A percentile compares a stretch with the other conserved stretches of the same genome.
phyloP scores from a whole-genome alignment of 2,888 invertebrate genomes.

The Gibbula magus region DNA sequence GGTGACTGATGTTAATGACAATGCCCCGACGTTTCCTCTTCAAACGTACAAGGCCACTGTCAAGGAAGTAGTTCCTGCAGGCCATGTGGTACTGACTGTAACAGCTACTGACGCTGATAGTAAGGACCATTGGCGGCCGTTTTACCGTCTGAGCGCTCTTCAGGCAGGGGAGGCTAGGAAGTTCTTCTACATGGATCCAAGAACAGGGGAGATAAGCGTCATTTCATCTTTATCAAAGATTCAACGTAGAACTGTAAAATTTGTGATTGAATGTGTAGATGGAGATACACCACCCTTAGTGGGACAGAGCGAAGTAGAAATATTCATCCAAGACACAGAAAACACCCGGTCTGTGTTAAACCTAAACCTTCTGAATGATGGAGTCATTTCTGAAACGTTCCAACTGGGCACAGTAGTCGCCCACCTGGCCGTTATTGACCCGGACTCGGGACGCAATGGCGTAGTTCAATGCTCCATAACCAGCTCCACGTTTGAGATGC shows the following conservation, averaged over 20 bases:
- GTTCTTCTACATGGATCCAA: constrained; percentile 3
- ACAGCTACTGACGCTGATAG: constrained; percentile 88
- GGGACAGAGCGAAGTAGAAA: constrained; percentile 14
- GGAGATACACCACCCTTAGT: constrained; percentile 9
- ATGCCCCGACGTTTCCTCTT: constrained; percentile 26
- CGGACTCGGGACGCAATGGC: constrained; percentile 27
- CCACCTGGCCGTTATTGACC: constrained; percentile 21
- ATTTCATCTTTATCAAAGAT: constrained; percentile 12
- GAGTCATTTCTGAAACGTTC: not conserved
- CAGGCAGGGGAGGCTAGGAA: not conserved
- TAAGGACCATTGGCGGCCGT: constrained; percentile 81
- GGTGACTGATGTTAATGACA: constrained; percentile 31
- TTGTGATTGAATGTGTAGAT: constrained; percentile 14
- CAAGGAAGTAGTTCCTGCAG: not conserved
- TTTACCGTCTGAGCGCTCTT: constrained; percentile 60
- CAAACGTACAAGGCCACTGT: constrained; percentile 18
- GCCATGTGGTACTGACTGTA: constrained; percentile 75
- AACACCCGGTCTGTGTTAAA: constrained; percentile 2
- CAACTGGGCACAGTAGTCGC: constrained; percentile 19
- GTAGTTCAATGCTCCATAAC: constrained; percentile 13
- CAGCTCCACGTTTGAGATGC: constrained; percentile 11
- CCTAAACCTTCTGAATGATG: constrained; percentile 6
- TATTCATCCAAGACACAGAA: constrained; percentile 10
- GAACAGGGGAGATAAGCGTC: constrained; percentile 24
- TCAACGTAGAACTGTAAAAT: constrained; percentile 12